Evolutionary conservation across 2,113 vertebrate species (phyloP).

Genomic region (Speoplatyrhinus poulsoni): DNA sequence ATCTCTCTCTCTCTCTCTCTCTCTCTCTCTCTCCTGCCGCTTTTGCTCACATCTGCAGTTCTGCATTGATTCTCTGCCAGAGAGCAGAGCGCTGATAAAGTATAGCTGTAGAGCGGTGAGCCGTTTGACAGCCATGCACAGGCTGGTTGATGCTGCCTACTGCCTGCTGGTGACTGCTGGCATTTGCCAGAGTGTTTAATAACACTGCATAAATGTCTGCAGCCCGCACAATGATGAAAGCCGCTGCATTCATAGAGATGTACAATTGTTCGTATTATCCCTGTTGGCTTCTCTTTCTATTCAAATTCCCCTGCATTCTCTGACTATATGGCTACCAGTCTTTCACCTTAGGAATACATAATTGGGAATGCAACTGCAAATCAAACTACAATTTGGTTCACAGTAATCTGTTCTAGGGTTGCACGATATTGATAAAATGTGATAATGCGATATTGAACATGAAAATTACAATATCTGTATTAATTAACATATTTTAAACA

Average conservation of each 20-base stretch:
- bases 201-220: conserved; percentile 57
- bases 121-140: conserved; percentile 43
- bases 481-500: too few relatives aligned
- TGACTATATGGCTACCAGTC: too few relatives aligned
- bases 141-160: conserved; percentile 36
- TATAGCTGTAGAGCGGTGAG: conserved; percentile 37
- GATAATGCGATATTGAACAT: too few relatives aligned
- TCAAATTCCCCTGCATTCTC: background rate
- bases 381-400: too few relatives aligned
- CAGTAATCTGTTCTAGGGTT: too few relatives aligned
- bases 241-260: conserved; percentile 36
- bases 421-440: too few relatives aligned
- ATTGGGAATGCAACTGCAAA: too few relatives aligned
- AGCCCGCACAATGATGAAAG: conserved; percentile 38
- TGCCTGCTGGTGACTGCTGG: conserved; percentile 17
- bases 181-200: conserved; percentile 41
- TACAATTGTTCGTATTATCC: background rate
- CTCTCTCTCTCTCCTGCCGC: conserved; percentile 45
- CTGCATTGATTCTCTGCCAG: conserved; percentile 64
- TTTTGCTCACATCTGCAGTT: conserved; percentile 63
- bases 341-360: too few relatives aligned
- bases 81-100: conserved; percentile 43
- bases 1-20: conserved; percentile 1
- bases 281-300: background rate
- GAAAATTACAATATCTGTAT: too few relatives aligned